Base-by-base conservation (phyloP, 2,113 vertebrate species). In the Amphilophus citrinellus region DNA sequence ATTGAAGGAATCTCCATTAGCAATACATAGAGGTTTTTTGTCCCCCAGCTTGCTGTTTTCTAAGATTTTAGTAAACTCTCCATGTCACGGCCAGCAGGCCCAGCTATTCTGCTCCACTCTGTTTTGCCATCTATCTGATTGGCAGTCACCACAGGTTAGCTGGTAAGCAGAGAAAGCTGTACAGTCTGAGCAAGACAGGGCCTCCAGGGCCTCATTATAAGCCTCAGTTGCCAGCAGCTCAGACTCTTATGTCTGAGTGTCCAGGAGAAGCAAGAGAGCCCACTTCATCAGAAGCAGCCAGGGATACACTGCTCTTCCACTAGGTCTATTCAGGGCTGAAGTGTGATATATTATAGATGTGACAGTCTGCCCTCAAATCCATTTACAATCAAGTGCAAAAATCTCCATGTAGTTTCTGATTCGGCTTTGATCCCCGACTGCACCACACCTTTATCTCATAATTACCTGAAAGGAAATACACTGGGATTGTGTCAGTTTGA, bases 361-460 rank as follows among this genome's bases (percentile, higher is more conserved):
- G 87, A 92, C 91, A 89, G 89, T 58, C 75, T 3, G 57, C 82
- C 88, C 84, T 80, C 81, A 89, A 85, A 88, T 85, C 86, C 90
- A 82, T 84, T 94, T 77, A 92, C 90, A 93, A 93, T 89, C 88
- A 88, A 66, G 80, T 65, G 77, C 62, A 65, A 47, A 85, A 90
- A 86, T 91, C 80, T 82, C 63, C 58, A 27, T 79, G 84, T 87
- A 78, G 76, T 86, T 86, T 88, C 61, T 76, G 88, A 86, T 90
- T 92, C 27, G 7, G 76, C 76, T 79, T 18, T 89, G 87, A 90
- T 91, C 87, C 87, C 80, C 63, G 87, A 84, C 91, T 87, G 87
- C 68, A 83, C 87, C 92, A 88, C 87, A 88, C 90, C 90, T 90
- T 81, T 84, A 86, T 84, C 92, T 92, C 84, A 89, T 91, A 87